phyloP scores from a whole-genome alignment of 2,888 invertebrate species.

The Diogma glabrata region DNA sequence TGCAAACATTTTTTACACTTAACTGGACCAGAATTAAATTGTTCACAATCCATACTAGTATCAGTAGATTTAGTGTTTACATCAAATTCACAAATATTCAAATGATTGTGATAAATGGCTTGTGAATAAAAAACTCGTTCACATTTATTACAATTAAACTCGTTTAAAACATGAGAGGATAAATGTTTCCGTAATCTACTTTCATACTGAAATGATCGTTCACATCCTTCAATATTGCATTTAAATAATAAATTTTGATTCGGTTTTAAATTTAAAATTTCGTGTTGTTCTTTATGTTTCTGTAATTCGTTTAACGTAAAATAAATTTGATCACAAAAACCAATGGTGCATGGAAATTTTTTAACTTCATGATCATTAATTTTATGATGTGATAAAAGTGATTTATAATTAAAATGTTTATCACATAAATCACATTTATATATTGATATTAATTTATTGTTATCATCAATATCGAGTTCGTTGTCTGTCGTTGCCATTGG shows the following conservation, averaged over 20 bases:
- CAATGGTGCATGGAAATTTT: constrained; percentile 1
- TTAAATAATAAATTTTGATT: not conserved
- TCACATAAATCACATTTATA: not conserved
- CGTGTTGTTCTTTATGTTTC: not conserved
- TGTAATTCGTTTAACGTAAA: not conserved
- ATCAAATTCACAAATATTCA: not conserved
- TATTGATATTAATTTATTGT: not conserved
- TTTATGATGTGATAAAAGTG: constrained; percentile 10
- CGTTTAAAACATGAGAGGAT: not conserved
- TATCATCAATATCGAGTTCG: not conserved
- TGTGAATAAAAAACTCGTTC: not conserved
- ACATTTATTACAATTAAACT: constrained; percentile 2
- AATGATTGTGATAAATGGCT: not conserved
- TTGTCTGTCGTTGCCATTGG: not conserved
- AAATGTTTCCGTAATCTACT: not conserved
- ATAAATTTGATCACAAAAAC: constrained; percentile 7
- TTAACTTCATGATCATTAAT: constrained; percentile 9
- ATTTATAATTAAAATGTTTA: not conserved
- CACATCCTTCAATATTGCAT: not conserved
- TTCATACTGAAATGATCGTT: not conserved
- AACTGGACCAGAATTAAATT: constrained; percentile 1
- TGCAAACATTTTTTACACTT: constrained; percentile 8
- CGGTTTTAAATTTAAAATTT: not conserved
- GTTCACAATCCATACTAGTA: not conserved
- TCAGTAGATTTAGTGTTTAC: not conserved